Percentiles rank a stretch among this genome's conserved stretches.
Evolutionary conservation across 2,888 invertebrate species (phyloP).

Genomic region (Hybos culiciformis): DNA sequence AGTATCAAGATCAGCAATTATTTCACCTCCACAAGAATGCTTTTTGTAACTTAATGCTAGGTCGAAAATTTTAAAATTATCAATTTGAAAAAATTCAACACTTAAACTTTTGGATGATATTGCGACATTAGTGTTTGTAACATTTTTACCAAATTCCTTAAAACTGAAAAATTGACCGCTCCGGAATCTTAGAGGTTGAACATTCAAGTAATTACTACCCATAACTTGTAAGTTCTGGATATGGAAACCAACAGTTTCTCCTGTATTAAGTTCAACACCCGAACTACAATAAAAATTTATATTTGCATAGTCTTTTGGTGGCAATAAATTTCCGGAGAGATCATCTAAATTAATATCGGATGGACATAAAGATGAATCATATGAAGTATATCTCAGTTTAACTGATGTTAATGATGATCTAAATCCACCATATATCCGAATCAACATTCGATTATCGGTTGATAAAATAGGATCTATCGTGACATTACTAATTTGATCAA

Average conservation of each 20-base stretch:
- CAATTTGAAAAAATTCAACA: constrained; percentile 18
- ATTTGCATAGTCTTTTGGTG: not conserved
- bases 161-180: not conserved
- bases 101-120: constrained; percentile 16
- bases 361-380: constrained; percentile 43
- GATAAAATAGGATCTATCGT: constrained; percentile 41
- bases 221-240: constrained; percentile 9
- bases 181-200: too few relatives aligned
- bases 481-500: constrained; percentile 26
- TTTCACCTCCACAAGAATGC: constrained; percentile 54
- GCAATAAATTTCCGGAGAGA: not conserved
- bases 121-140: constrained; percentile 13
- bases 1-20: constrained; percentile 28
- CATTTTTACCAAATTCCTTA: constrained; percentile 10
- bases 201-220: too few relatives aligned
- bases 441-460: constrained; percentile 46
- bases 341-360: constrained; percentile 26
- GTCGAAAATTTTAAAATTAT: constrained; percentile 8
- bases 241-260: constrained; percentile 22
- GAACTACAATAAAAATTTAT: constrained; percentile 5
- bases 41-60: constrained; percentile 43
- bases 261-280: constrained; percentile 14
- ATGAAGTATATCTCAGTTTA: constrained; percentile 51
- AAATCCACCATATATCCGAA: constrained; percentile 41
- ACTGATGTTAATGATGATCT: constrained; percentile 44